Evolutionary conservation across 2,888 invertebrate genomes (phyloP).

Genomic region (Macrosiphum euphorbiae): DNA sequence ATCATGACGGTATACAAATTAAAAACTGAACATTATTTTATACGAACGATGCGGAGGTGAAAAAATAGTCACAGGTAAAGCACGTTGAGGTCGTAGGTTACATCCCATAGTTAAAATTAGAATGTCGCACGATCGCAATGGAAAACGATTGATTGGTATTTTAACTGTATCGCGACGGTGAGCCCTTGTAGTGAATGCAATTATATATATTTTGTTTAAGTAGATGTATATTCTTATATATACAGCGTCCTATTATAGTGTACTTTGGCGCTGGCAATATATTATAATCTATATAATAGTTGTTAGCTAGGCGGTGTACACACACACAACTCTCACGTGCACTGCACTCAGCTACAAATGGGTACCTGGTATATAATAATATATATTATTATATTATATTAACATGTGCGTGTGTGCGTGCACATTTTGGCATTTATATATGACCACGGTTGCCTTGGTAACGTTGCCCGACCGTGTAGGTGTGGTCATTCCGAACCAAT

Average conservation of each 20-base stretch:
- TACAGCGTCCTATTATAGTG: background rate
- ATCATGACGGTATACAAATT: background rate
- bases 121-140: background rate
- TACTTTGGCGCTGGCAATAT: background rate
- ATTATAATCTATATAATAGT: background rate
- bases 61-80: background rate
- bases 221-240: background rate
- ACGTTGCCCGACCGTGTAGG: slow-evolving; percentile 64
- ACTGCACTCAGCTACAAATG: background rate
- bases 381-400: background rate
- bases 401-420: background rate
- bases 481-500: slow-evolving; percentile 66
- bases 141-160: background rate
- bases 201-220: background rate
- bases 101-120: background rate
- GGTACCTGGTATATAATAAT: background rate
- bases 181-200: background rate
- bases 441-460: slow-evolving; percentile 65
- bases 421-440: slow-evolving; percentile 61
- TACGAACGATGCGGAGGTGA: background rate
- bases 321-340: background rate
- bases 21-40: background rate
- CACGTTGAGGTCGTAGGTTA: background rate
- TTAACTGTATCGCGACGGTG: background rate
- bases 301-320: background rate